These are phyloP conservation scores for Betta splendens DNA, from an alignment of 2,797 vertebrate genomes.

Conservation along the genomic window DNA sequence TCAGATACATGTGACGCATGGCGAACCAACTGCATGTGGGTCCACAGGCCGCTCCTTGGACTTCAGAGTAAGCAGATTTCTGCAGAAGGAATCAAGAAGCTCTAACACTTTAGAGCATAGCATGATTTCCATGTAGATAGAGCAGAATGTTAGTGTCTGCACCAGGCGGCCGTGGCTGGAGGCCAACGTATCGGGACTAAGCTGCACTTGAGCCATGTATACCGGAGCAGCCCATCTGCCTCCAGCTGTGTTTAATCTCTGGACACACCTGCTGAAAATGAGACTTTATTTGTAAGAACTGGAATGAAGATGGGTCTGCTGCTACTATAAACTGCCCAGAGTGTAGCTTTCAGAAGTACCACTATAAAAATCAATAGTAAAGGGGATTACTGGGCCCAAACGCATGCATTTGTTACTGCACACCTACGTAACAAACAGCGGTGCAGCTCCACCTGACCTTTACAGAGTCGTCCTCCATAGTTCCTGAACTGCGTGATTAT, in stretches of 20 bases:
- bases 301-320: constrained; percentile 25
- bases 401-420: constrained; percentile 17
- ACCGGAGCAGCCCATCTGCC: constrained; percentile 47
- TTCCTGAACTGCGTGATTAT: constrained; percentile 58
- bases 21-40: too few species aligned
- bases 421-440: constrained; percentile 20
- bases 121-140: constrained; percentile 7
- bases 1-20: too few species aligned
- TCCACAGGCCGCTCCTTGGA: background rate
- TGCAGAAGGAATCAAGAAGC: background rate
- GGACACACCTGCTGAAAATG: constrained; percentile 51
- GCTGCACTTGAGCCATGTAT: constrained; percentile 51
- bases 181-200: constrained; percentile 47
- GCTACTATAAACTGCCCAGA: constrained; percentile 14
- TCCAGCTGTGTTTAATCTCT: constrained; percentile 60
- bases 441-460: constrained; percentile 53
- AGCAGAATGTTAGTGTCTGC: constrained; percentile 14
- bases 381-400: constrained; percentile 15
- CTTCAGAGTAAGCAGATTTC: constrained; percentile 3
- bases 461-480: constrained; percentile 34
- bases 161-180: constrained; percentile 31
- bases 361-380: constrained; percentile 29
- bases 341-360: constrained; percentile 2
- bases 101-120: constrained; percentile 4
- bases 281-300: constrained; percentile 41